Base-by-base conservation (phyloP, 2,113 vertebrate species). In the Corythaixoides concolor region DNA sequence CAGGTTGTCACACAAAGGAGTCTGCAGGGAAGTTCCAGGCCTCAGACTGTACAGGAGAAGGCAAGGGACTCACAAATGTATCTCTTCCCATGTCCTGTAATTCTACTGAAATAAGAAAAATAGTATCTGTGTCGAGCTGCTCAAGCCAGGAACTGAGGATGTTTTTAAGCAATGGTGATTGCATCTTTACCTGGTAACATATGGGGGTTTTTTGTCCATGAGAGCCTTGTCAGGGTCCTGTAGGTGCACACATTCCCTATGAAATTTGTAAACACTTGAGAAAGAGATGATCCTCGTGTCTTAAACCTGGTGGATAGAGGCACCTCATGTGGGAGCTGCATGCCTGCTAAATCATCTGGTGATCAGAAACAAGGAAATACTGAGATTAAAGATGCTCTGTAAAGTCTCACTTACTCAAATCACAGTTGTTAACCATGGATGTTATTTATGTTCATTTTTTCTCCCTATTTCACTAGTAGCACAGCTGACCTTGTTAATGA, bases 151-250 rank as follows among this genome's bases (percentile, higher is more conserved):
- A 69, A 12, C 67, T 53, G 78, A 30, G 14, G 45, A 8, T 63
- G 8, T 32, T 0, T 66, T 53, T 55, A 10, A 86, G 12, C 16
- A 11, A n/a, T 45, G 23, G 13, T 35, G 47, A 6, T 30, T 63
- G 18, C 35, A 23, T 59, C 41, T 80, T 47, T 41, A 2, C 26
- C 7, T 53, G 39, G 49, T 50, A 82, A 23, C 0, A 0, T 19
- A 5, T 2, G 5, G 27, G 15, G 8, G 17, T 6, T 12, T 35
- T 56, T 56, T 47, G 28, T 47, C 41, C 28, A 1, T 20, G n/a
- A 30, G 30, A 52, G 5, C 33, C 64, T 21, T 28, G 6, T 12
- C 6, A 12, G n/a, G 15, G 12, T 66, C 22, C 49, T 39, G 7
- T 24, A 72, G 32, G n/a, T 52, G 13, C 6, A 5, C 43, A 18